Evolutionary conservation across 2,113 vertebrate genomes (phyloP).

Genomic region (Acanthisitta chloris): DNA sequence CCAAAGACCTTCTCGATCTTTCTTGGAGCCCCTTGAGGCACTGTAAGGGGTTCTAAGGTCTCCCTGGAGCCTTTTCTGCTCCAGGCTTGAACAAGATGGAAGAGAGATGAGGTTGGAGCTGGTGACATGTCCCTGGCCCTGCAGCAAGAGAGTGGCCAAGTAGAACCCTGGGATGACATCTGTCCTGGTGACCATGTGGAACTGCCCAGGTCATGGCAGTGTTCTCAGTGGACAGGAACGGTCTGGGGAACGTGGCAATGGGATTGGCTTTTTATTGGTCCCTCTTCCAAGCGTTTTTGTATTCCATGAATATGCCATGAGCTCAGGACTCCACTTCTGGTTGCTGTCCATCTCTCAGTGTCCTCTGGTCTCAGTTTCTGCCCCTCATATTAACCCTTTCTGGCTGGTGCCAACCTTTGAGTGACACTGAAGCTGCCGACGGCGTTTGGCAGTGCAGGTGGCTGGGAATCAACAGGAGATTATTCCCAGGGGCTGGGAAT

Average conservation of each 20-base stretch:
- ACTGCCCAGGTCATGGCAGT: not conserved
- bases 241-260: fast-evolving
- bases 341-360: not conserved
- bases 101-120: not conserved
- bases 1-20: not conserved
- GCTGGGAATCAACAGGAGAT: not conserved
- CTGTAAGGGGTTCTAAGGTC: not conserved
- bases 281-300: not conserved
- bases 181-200: not conserved
- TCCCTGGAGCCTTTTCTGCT: not conserved
- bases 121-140: not conserved
- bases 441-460: fast-evolving
- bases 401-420: not conserved
- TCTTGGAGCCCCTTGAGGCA: not conserved
- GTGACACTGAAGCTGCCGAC: fast-evolving
- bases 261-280: not conserved
- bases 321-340: fast-evolving
- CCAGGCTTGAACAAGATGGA: not conserved
- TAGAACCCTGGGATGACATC: not conserved
- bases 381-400: not conserved
- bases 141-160: not conserved
- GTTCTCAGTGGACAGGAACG: not conserved
- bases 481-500: not conserved
- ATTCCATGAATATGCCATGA: not conserved
- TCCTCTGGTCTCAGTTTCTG: not conserved